phyloP scores from a whole-genome alignment of 2,113 vertebrate genomes.

The Thamnophis sirtalis region DNA sequence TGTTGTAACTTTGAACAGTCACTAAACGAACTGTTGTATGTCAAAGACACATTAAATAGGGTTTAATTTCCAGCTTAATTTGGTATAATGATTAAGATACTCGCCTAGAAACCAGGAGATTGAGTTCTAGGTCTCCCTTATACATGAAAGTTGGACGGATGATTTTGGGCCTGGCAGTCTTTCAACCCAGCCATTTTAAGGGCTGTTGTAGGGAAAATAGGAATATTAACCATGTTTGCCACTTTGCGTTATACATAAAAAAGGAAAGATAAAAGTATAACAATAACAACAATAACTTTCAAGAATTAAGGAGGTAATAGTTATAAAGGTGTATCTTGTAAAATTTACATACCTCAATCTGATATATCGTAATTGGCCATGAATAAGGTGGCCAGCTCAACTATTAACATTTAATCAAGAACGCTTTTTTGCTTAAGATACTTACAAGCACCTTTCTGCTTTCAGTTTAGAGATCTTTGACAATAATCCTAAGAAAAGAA shows the following conservation, averaged over 20 bases:
- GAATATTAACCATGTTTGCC: neutral
- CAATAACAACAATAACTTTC: neutral
- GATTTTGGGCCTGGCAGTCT: neutral
- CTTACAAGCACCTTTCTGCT: conserved; percentile 93
- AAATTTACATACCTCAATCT: neutral
- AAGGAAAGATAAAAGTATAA: neutral
- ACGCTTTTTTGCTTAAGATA: conserved; percentile 49
- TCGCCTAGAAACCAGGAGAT: neutral
- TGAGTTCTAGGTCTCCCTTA: neutral
- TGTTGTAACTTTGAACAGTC: neutral
- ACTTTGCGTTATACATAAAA: neutral
- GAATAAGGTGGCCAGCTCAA: neutral
- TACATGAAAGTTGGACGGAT: neutral
- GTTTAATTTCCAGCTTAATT: neutral
- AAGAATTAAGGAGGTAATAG: neutral
- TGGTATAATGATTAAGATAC: neutral
- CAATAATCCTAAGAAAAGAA: conserved; percentile 78
- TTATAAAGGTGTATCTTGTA: neutral
- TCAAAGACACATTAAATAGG: neutral
- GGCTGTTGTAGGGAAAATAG: neutral
- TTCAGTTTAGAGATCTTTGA: conserved; percentile 90
- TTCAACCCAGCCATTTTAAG: neutral
- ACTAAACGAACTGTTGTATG: neutral
- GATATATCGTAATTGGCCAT: neutral
- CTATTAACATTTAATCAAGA: conserved; percentile 39